Percentiles rank a stretch among this genome's conserved stretches.
Evolutionary conservation across 2,888 invertebrate genomes (phyloP).

Genomic region (Scaptomyza reducta): DNA sequence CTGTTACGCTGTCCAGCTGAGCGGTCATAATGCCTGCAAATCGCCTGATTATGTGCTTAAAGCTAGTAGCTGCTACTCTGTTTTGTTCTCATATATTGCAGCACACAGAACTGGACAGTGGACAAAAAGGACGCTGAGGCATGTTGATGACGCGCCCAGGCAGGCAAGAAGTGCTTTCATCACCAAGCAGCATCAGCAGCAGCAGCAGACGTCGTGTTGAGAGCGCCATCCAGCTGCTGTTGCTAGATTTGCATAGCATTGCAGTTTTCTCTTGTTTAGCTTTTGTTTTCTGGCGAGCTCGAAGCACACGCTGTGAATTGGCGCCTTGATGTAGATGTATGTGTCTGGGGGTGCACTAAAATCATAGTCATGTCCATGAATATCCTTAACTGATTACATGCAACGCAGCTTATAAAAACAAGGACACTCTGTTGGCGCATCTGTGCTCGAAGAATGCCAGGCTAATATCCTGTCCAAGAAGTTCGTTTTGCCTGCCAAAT

Average conservation of each 20-base stretch:
- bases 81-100: constrained; percentile 31
- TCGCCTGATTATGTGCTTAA: constrained; percentile 73
- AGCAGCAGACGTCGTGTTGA: constrained; percentile 53
- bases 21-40: constrained; percentile 71
- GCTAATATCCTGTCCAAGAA: constrained; percentile 44
- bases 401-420: constrained; percentile 72
- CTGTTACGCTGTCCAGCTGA: constrained; percentile 26
- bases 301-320: constrained; percentile 63
- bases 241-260: constrained; percentile 70
- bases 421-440: constrained; percentile 48
- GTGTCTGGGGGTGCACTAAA: constrained; percentile 51
- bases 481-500: constrained; percentile 15
- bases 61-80: constrained; percentile 29
- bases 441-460: constrained; percentile 53
- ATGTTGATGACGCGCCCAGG: constrained; percentile 49
- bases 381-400: constrained; percentile 76
- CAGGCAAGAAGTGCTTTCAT: constrained; percentile 45
- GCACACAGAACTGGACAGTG: constrained; percentile 9
- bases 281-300: constrained; percentile 26
- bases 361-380: constrained; percentile 79
- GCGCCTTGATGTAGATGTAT: constrained; percentile 43
- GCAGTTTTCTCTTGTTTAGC: constrained; percentile 52
- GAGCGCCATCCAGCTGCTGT: constrained; percentile 38
- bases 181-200: constrained; percentile 31
- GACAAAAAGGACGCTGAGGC: constrained; percentile 12